Conservation (phyloP, 2,113 vertebrate genomes). For the Tetraodon nigroviridis region DNA sequence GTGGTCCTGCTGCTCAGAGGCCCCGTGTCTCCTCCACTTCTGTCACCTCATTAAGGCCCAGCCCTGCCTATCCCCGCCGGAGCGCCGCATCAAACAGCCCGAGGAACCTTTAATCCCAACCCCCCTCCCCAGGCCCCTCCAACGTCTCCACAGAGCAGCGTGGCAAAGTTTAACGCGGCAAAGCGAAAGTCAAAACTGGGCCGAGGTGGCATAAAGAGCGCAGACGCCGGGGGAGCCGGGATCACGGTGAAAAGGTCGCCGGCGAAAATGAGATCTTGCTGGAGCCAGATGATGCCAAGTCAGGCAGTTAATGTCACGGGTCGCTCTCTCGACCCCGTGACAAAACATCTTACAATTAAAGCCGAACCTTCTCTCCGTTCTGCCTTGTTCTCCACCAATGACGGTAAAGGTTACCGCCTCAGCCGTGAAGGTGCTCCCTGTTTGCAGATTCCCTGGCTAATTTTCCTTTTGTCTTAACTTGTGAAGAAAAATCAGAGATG, state of each 20-base stretch:
- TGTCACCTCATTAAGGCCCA: slow-evolving; percentile 55
- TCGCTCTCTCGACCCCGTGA: slow-evolving; percentile 42
- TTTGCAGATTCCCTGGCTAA: slow-evolving; percentile 33
- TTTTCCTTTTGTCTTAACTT: slow-evolving; percentile 53
- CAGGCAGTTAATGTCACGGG: slow-evolving; percentile 54
- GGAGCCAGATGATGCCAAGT: slow-evolving; percentile 28
- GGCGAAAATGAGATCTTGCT: slow-evolving; percentile 35
- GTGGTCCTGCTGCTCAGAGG: slow-evolving; percentile 54
- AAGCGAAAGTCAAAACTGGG: slow-evolving; percentile 53
- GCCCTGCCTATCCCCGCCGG: slow-evolving; percentile 40
- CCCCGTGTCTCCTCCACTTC: slow-evolving; percentile 51
- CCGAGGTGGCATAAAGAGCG: slow-evolving; percentile 29
- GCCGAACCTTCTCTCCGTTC: slow-evolving; percentile 33
- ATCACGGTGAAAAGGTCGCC: slow-evolving; percentile 52
- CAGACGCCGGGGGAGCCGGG: slow-evolving; percentile 7
- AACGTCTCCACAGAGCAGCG: slow-evolving; percentile 29
- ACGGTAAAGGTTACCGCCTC: slow-evolving; percentile 50
- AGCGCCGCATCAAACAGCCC: slow-evolving; percentile 58
- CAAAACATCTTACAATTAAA: slow-evolving; percentile 49
- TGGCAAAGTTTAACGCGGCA: slow-evolving; percentile 40
- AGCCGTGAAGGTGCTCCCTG: slow-evolving; percentile 11
- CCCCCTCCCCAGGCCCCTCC: background rate
- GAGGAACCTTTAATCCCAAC: slow-evolving; percentile 63
- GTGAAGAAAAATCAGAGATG: slow-evolving; percentile 48
- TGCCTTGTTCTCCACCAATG: slow-evolving; percentile 42